Evolutionary conservation across 2,888 invertebrate genomes (phyloP).

Genomic region (Agrilus mali): DNA sequence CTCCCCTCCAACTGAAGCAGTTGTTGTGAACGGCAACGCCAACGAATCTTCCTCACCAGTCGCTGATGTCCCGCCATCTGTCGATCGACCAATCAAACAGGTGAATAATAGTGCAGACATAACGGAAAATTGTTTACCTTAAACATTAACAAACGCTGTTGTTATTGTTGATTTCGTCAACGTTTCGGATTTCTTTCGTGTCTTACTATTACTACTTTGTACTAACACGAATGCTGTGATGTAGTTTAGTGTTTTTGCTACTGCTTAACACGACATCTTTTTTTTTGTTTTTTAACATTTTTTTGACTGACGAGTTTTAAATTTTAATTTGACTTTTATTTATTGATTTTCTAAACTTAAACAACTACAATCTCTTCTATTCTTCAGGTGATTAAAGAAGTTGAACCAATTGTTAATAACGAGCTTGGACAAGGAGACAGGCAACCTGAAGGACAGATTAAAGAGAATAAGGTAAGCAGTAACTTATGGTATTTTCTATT

Average conservation of each 20-base stretch:
- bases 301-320: not conserved
- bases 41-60: slow-evolving; percentile 30
- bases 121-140: slow-evolving; percentile 21
- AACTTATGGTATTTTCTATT: too few relatives aligned
- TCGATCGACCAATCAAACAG: slow-evolving; percentile 43
- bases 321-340: not conserved
- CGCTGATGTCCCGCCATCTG: slow-evolving; percentile 35
- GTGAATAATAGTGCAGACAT: slow-evolving; percentile 27
- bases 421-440: too few relatives aligned
- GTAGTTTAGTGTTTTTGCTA: not conserved
- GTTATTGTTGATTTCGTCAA: slow-evolving; percentile 14
- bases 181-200: not conserved
- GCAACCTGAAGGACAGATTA: too few relatives aligned
- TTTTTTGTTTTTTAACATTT: not conserved
- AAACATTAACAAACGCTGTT: slow-evolving; percentile 17
- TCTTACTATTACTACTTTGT: slow-evolving; percentile 10
- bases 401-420: too few relatives aligned
- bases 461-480: too few relatives aligned
- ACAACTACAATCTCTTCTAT: too few relatives aligned
- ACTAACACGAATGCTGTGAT: slow-evolving; percentile 13
- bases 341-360: not conserved
- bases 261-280: not conserved
- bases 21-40: slow-evolving; percentile 30
- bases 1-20: slow-evolving; percentile 16
- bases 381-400: too few relatives aligned